phyloP scores from a whole-genome alignment of 2,797 vertebrate species.

The Acipenser oxyrinchus region DNA sequence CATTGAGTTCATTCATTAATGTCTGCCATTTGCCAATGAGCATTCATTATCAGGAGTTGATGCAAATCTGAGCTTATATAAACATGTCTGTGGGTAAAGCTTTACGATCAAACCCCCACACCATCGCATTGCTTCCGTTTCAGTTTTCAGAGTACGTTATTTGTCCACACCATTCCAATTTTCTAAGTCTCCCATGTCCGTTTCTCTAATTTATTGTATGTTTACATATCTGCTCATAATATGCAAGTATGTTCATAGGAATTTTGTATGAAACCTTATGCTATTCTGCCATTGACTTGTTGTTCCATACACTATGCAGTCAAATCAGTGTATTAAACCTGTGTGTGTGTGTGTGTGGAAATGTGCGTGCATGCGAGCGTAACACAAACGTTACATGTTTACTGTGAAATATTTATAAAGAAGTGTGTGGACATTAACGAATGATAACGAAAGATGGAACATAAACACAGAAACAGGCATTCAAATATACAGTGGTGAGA shows the following conservation, averaged over 20 bases:
- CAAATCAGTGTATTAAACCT: constrained; percentile 9
- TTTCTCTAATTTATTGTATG: constrained; percentile 13
- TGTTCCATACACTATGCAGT: constrained; percentile 26
- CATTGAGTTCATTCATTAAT: no score
- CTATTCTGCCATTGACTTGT: constrained; percentile 24
- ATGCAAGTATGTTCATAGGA: constrained; percentile 21
- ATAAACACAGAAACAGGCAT: constrained; percentile 10
- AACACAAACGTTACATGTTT: constrained; percentile 19
- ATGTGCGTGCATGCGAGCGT: constrained; percentile 11
- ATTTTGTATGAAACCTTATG: constrained; percentile 20
- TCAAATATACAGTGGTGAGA: not conserved
- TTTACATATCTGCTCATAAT: constrained; percentile 17
- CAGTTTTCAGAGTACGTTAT: not conserved
- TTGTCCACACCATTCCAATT: constrained; percentile 8
- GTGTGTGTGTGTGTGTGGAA: constrained; percentile 12
- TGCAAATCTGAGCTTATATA: no score
- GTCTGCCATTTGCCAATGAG: no score
- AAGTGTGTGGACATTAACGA: constrained; percentile 7
- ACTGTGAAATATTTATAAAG: constrained; percentile 41
- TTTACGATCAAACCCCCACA: no score
- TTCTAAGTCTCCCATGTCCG: constrained; percentile 7
- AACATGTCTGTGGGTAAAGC: no score
- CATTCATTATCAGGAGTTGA: no score
- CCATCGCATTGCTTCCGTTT: no score
- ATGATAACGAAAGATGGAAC: constrained; percentile 21